Evolutionary conservation across 2,888 invertebrate genomes (phyloP).

Genomic region (Orthonevra nobilis): DNA sequence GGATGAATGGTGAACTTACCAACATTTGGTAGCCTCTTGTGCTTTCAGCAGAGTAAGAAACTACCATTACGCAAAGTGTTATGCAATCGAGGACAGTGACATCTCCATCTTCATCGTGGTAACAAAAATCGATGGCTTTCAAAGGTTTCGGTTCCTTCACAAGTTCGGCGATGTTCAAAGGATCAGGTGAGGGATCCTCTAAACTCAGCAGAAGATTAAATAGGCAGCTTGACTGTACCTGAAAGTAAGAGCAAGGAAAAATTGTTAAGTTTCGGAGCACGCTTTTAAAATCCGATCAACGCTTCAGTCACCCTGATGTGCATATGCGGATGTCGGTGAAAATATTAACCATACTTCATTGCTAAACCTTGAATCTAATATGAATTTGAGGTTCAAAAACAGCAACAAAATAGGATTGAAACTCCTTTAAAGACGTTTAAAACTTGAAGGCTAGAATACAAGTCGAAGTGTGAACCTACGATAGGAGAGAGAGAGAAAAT

Average conservation of each 20-base stretch:
- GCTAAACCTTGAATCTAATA: too few relatives aligned
- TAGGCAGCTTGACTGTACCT: conserved; percentile 94
- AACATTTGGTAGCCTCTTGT: conserved; percentile 94
- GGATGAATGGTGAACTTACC: conserved; percentile 81
- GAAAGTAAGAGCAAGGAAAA: conserved; percentile 66
- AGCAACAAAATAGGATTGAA: too few relatives aligned
- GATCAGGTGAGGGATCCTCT: conserved; percentile 96
- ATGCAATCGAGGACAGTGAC: conserved; percentile 98
- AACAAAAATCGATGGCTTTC: conserved; percentile 98
- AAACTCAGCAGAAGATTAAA: conserved; percentile 95
- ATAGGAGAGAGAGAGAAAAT: too few relatives aligned
- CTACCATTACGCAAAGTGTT: conserved; percentile 99
- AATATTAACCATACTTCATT: too few relatives aligned
- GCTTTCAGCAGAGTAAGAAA: conserved; percentile 98
- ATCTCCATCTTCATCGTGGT: conserved; percentile 98
- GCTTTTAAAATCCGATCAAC: neutral
- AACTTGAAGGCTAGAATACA: too few relatives aligned
- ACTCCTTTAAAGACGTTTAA: too few relatives aligned
- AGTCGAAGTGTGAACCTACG: too few relatives aligned
- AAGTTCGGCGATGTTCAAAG: conserved; percentile 93
- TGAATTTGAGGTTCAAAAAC: too few relatives aligned
- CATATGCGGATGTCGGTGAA: too few relatives aligned
- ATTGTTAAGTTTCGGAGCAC: neutral
- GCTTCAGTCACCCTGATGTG: too few relatives aligned
- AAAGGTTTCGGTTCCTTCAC: conserved; percentile 95